Conservation (phyloP, 2,113 vertebrate species). For the Fukomys damarensis region DNA sequence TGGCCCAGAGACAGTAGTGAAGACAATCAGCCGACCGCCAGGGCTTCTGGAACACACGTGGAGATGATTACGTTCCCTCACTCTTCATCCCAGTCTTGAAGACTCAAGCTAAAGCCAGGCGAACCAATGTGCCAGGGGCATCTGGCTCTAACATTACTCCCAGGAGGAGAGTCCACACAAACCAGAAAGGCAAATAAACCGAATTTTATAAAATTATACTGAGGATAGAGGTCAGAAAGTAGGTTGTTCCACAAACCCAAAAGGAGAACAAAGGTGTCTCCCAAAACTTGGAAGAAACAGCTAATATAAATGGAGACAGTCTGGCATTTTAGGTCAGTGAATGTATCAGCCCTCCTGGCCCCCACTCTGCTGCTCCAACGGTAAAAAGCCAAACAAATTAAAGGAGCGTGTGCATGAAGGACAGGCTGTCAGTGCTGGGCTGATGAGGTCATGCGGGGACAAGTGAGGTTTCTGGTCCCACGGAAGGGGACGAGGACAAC, state of each 20-base stretch:
- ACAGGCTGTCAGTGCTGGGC: background rate
- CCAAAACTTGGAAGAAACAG: background rate
- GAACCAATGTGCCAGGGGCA: background rate
- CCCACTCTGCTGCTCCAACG: no score
- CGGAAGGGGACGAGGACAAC: accelerated
- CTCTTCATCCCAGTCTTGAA: background rate
- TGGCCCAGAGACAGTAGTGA: background rate
- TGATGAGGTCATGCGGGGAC: accelerated
- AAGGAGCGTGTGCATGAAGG: background rate
- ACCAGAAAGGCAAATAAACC: background rate
- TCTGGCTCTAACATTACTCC: background rate
- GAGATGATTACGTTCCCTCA: background rate
- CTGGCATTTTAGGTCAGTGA: background rate
- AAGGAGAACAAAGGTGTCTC: background rate
- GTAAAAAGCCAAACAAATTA: background rate
- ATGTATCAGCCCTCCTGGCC: background rate
- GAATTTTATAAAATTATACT: background rate
- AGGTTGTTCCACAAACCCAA: background rate
- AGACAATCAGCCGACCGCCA: background rate
- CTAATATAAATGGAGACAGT: background rate
- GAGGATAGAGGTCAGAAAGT: background rate
- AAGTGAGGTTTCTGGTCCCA: background rate
- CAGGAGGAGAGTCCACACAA: background rate
- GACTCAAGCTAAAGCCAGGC: background rate
- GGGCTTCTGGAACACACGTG: accelerated